Percentiles rank a stretch among this genome's conserved stretches.
phyloP scores from a whole-genome alignment of 2,797 vertebrate species.

The Alectoris magna region DNA sequence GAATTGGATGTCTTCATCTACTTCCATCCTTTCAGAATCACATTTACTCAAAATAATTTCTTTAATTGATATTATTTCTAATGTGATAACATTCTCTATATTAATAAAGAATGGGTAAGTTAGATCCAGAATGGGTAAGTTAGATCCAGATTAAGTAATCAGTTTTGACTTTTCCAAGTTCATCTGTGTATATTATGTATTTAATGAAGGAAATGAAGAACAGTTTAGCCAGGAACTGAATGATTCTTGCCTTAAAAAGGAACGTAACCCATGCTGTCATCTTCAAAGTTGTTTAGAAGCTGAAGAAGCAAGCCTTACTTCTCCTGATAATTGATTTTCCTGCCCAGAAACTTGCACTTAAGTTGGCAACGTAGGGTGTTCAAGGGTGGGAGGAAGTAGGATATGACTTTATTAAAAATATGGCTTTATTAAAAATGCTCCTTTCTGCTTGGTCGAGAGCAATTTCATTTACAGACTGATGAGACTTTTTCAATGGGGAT shows the following conservation, averaged over 20 bases:
- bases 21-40: background rate
- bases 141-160: constrained; percentile 6
- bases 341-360: constrained; percentile 1
- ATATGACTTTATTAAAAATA: background rate
- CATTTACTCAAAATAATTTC: background rate
- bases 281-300: constrained; percentile 29
- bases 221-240: constrained; percentile 9
- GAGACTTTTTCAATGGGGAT: constrained; percentile 6
- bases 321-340: constrained; percentile 23
- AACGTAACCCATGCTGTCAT: constrained; percentile 33
- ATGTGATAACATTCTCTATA: background rate
- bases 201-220: constrained; percentile 42
- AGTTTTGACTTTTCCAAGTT: background rate
- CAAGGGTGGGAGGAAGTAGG: background rate
- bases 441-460: background rate
- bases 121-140: background rate
- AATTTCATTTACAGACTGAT: background rate
- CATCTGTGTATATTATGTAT: background rate
- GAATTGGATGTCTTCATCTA: background rate
- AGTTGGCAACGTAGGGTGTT: background rate
- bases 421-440: constrained; percentile 6
- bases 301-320: constrained; percentile 27
- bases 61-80: background rate
- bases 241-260: background rate
- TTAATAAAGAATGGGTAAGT: background rate